Evolutionary conservation across 1,140 invertebrate genomes (phyloP).

Genomic region (Atta colombica): DNA sequence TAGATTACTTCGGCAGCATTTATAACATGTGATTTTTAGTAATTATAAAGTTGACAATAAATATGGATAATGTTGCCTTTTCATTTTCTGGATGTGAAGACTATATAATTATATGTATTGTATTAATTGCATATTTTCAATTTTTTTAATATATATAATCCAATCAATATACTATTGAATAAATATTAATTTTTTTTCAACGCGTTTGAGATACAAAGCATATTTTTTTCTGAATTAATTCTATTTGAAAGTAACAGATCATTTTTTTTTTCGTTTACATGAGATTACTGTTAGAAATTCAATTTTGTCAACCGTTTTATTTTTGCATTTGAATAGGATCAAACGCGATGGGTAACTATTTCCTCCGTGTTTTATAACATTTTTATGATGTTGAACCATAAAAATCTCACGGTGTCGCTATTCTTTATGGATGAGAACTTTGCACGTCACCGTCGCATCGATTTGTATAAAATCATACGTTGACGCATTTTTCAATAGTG

Average conservation of each 20-base stretch:
- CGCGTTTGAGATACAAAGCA: not conserved
- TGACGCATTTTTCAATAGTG: constrained; percentile 32
- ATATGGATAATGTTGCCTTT: not conserved
- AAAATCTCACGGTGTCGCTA: constrained; percentile 41
- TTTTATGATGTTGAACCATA: constrained; percentile 47
- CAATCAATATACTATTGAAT: not conserved
- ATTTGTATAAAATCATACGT: constrained; percentile 51
- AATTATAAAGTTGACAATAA: constrained; percentile 5
- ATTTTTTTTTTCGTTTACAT: not conserved
- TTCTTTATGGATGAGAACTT: constrained; percentile 3
- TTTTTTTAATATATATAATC: not conserved
- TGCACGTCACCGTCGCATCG: constrained; percentile 31
- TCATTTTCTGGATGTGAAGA: not conserved
- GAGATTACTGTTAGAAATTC: constrained; percentile 1
- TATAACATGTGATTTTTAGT: not conserved
- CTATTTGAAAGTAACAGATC: not conserved
- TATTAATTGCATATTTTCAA: constrained; percentile 20
- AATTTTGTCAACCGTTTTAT: constrained; percentile 32
- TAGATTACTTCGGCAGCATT: not conserved
- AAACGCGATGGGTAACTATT: constrained; percentile 40
- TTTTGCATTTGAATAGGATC: constrained; percentile 35
- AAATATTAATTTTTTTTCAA: not conserved
- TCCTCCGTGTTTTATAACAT: constrained; percentile 23
- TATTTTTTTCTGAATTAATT: not conserved
- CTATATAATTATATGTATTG: not conserved